Evolutionary conservation across 2,888 invertebrate species (phyloP), one percentile per base, ranked within the genome.

Genomic region (Tinea semifulvella): DNA sequence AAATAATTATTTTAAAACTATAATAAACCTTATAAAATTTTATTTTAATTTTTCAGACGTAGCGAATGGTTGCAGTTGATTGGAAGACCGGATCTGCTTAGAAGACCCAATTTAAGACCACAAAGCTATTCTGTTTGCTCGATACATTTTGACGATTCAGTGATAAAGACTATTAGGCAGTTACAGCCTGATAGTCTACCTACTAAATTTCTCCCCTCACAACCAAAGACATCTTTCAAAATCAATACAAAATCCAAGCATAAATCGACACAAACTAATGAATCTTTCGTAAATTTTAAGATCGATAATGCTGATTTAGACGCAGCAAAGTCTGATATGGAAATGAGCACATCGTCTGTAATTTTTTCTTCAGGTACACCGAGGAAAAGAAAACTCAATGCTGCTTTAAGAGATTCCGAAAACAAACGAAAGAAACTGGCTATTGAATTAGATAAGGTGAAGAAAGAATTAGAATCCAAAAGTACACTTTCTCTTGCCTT

Each of bases 351-450:
- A 31, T 5, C 5, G 31, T 7, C 13, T 13, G 5, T 31, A 31
- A 8, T 5, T 11, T 11, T 31, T 31, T 7, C 31, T 5, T 5
- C 31, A 31, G 43, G 26, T 42, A 26, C 20, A 18, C 42, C 26
- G 13, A 25, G 38, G 39, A 49, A 51, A 46, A 42, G 47, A 17
- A 47, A 48, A 46, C 46, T 47, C 39, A 26, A 13, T 31, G 14
- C 44, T 19, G 44, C 45, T 42, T 5, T 48, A 39, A 14, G 35
- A 35, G 28, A 38, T 13, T 31, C 19, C 14, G 44, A 47, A 27
- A 13, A 13, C 3, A 48, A 48, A 49, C 14, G 20, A 20, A 5
- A 5, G 11, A 31, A 31, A 11, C 5, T 31, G 31, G 11, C 6
- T 11, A 5, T 7, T 7, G 31, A 31, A 8, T 7, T 31, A 7